Evolutionary conservation across 2,113 vertebrate genomes (phyloP).

Genomic region (Rutilus rutilus): DNA sequence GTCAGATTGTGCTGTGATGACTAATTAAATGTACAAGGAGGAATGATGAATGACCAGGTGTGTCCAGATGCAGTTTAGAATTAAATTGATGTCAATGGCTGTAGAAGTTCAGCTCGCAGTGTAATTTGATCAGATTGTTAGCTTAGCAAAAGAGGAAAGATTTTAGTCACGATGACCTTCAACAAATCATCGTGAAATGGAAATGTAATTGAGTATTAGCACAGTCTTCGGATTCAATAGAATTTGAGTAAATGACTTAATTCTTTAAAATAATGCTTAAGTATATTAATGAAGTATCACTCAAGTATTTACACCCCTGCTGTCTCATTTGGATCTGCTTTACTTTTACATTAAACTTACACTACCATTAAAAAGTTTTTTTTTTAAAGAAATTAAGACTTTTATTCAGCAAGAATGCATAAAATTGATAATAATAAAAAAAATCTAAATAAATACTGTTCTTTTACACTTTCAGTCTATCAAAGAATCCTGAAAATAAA

Average conservation of each 20-base stretch:
- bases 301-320: not conserved
- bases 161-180: not conserved
- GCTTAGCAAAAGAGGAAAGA: not conserved
- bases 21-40: too few species aligned
- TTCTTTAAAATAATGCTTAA: not conserved
- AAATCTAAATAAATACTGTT: not conserved
- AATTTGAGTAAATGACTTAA: not conserved
- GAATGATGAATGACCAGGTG: not conserved
- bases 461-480: not conserved
- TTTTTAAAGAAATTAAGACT: not conserved
- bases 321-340: not conserved
- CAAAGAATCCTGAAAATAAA: not conserved
- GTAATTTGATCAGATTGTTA: constrained; percentile 3
- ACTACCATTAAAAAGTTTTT: not conserved
- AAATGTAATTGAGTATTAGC: not conserved
- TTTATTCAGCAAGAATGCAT: not conserved
- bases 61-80: not conserved
- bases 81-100: not conserved
- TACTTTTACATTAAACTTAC: not conserved
- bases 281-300: not conserved
- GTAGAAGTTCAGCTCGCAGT: not conserved
- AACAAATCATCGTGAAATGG: not conserved
- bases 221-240: not conserved
- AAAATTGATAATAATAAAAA: too few species aligned
- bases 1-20: not conserved